Percentiles rank a stretch among this genome's conserved stretches.
Conservation (phyloP, 2,113 vertebrate species). For the Eonycteris spelaea region DNA sequence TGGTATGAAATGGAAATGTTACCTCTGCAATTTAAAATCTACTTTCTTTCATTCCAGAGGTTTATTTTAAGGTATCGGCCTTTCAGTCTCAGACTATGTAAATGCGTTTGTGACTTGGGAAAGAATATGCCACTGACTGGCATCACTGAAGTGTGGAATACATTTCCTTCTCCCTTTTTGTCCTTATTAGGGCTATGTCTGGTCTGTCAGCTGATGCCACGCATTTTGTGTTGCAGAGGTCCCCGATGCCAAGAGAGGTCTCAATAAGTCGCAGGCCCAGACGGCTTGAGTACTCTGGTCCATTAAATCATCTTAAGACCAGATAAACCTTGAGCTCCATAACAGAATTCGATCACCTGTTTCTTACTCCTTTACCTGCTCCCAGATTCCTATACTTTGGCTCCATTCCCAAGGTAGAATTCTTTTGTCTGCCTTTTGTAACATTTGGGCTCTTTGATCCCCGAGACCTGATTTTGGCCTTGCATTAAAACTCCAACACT, state of each 20-base stretch:
- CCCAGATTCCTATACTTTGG: background rate
- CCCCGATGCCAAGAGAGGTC: background rate
- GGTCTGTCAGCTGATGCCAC: background rate
- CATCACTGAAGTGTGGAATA: slow-evolving; percentile 21
- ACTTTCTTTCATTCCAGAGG: slow-evolving; percentile 43
- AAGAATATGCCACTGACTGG: background rate
- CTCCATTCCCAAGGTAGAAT: background rate
- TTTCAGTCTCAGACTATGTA: slow-evolving; percentile 17
- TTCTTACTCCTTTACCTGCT: background rate
- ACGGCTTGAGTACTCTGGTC: background rate
- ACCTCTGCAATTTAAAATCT: slow-evolving; percentile 55
- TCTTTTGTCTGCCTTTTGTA: background rate
- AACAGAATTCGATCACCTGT: background rate
- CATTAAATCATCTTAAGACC: background rate
- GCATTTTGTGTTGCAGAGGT: background rate
- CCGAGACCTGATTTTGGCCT: background rate
- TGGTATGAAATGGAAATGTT: slow-evolving; percentile 53
- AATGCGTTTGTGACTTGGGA: slow-evolving; percentile 36
- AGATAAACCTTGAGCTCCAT: background rate
- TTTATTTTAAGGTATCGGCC: slow-evolving; percentile 9
- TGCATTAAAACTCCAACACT: background rate
- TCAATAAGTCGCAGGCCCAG: background rate
- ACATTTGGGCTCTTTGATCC: background rate
- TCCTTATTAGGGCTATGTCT: background rate
- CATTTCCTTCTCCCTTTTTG: background rate